phyloP scores from a whole-genome alignment of 2,797 vertebrate genomes.

The Triplophysa bombifrons region DNA sequence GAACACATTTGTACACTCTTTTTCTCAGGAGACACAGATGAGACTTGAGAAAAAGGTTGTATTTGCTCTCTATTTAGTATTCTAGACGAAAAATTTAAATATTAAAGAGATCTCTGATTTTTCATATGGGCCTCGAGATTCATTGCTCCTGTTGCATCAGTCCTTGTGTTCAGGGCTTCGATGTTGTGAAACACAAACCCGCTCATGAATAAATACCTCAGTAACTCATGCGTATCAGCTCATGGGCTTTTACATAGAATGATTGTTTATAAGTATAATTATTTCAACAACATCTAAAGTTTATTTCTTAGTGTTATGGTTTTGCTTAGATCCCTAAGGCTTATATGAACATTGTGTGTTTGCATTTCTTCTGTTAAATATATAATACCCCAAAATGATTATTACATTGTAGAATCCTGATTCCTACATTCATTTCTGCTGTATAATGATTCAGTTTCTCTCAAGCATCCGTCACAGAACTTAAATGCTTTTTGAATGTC shows the following conservation, averaged over 20 bases:
- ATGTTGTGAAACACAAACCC: conserved; percentile 10
- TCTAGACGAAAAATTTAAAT: too few relatives aligned
- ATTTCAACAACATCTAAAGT: background rate
- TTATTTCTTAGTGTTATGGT: background rate
- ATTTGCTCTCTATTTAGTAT: too few relatives aligned
- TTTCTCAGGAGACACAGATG: too few relatives aligned
- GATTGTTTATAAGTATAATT: conserved; percentile 15
- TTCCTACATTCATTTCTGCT: background rate
- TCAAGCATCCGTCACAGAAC: background rate
- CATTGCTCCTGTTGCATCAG: background rate
- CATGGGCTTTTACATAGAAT: conserved; percentile 30
- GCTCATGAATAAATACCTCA: conserved; percentile 24
- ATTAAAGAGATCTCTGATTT: too few relatives aligned
- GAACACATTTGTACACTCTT: too few relatives aligned
- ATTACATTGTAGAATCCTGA: too few relatives aligned
- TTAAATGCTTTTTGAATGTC: background rate
- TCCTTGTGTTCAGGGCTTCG: conserved; percentile 9
- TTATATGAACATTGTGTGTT: background rate
- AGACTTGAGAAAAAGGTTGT: too few relatives aligned
- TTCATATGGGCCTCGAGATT: background rate
- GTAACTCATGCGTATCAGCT: conserved; percentile 30
- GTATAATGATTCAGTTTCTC: background rate
- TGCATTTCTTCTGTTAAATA: background rate
- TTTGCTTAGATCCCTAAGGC: background rate
- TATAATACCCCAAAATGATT: background rate